These are phyloP conservation scores for Triplophysa bombifrons DNA, from an alignment of 2,797 vertebrate species.

Conservation along the genomic window DNA sequence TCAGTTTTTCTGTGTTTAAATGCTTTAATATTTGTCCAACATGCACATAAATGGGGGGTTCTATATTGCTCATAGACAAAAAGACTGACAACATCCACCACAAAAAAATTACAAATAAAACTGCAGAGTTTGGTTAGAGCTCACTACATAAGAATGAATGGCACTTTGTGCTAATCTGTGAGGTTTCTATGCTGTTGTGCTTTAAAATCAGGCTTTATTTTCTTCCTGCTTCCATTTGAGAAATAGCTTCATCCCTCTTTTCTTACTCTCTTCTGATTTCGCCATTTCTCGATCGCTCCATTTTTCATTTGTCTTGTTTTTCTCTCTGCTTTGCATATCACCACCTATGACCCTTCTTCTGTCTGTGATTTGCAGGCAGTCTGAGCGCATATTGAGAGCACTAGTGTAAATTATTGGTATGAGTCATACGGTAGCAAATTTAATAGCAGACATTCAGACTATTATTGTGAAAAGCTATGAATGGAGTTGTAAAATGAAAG, in stretches of 20 bases:
- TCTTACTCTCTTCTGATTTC: not conserved
- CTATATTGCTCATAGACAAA: too few relatives aligned
- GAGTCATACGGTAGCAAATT: slow-evolving; percentile 62
- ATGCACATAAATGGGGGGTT: too few relatives aligned
- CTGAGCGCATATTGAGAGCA: slow-evolving; percentile 44
- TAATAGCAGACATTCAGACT: slow-evolving; percentile 52
- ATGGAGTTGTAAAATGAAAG: not conserved
- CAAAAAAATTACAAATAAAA: too few relatives aligned
- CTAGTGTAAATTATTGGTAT: slow-evolving; percentile 37
- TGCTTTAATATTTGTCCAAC: too few relatives aligned
- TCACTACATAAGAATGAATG: too few relatives aligned
- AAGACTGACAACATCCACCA: too few relatives aligned
- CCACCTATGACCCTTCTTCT: not conserved
- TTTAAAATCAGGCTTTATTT: not conserved
- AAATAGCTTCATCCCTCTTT: not conserved
- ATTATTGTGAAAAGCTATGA: slow-evolving; percentile 27
- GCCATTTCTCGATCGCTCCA: not conserved
- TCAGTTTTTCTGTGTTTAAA: too few relatives aligned
- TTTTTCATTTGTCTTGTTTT: not conserved
- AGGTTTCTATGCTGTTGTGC: slow-evolving; percentile 1
- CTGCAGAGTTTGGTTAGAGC: too few relatives aligned
- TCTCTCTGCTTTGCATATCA: not conserved
- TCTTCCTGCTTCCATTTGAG: slow-evolving; percentile 5
- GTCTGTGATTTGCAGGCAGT: not conserved
- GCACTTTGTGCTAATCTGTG: too few relatives aligned